Conservation (phyloP, 2,113 vertebrate genomes). For the Dryoscopus gambensis region DNA sequence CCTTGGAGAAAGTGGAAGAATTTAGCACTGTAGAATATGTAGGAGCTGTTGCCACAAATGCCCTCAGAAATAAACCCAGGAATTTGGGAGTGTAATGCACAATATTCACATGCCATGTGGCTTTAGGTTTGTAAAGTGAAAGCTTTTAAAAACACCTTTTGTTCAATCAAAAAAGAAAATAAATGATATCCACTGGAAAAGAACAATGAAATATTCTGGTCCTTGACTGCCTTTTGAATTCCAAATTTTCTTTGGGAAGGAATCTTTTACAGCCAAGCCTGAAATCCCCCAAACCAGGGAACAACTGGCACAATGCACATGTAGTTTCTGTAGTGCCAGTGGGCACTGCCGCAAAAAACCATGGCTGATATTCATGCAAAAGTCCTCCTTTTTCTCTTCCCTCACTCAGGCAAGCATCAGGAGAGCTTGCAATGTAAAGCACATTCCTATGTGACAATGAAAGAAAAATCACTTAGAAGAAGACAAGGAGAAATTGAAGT, state of each 20-base stretch:
- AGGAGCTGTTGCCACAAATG: background rate
- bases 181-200: background rate
- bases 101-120: rapidly evolving
- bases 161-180: background rate
- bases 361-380: background rate
- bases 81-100: background rate
- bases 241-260: background rate
- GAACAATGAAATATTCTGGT: background rate
- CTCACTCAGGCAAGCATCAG: background rate
- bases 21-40: background rate
- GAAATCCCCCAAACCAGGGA: background rate
- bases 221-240: background rate
- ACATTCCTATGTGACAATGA: constrained; percentile 10
- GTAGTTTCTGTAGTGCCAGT: background rate
- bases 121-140: background rate
- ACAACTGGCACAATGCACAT: background rate
- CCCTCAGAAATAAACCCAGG: background rate
- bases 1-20: background rate
- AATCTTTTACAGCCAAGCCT: background rate
- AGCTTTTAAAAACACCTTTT: background rate
- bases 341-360: background rate
- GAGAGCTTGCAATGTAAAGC: constrained; percentile 38
- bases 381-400: background rate
- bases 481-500: constrained; percentile 62
- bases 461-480: constrained; percentile 55